Percentiles rank a stretch among this genome's conserved stretches.
These are phyloP conservation scores for Pantherophis guttatus DNA, from an alignment of 2,113 vertebrate genomes.

Conservation along the genomic window DNA sequence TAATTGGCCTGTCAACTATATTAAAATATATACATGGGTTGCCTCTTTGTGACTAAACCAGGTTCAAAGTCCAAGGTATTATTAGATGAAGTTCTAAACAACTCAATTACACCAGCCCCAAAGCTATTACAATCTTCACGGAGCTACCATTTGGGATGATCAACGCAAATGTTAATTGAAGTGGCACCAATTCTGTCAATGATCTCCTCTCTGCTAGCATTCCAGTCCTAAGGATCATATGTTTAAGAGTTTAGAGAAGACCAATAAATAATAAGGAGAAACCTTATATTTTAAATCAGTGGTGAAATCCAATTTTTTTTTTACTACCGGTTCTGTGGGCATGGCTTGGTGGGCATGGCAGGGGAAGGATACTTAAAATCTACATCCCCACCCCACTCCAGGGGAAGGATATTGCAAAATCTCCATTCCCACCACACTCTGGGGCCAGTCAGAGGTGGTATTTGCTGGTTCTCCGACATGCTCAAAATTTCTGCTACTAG, in stretches of 20 bases:
- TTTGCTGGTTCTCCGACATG: no score
- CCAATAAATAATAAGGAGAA: background rate
- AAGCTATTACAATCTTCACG: background rate
- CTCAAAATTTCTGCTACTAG: no score
- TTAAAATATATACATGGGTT: background rate
- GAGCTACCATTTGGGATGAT: background rate
- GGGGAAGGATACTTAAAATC: no score
- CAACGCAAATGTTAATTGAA: background rate
- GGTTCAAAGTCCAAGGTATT: background rate
- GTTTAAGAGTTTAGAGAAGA: background rate
- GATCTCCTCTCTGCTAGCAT: background rate
- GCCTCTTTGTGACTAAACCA: background rate
- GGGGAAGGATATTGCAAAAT: no score
- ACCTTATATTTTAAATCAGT: background rate
- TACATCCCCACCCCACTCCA: no score
- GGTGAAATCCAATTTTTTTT: no score
- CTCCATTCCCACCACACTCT: no score
- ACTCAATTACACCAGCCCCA: background rate
- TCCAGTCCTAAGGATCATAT: background rate
- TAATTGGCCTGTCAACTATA: background rate
- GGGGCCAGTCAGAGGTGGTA: no score
- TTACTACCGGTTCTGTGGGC: no score
- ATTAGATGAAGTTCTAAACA: background rate
- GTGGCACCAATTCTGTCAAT: background rate
- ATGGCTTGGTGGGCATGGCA: no score